These are phyloP conservation scores for Boloria selene DNA, from an alignment of 2,888 invertebrate species.

Conservation along the genomic window DNA sequence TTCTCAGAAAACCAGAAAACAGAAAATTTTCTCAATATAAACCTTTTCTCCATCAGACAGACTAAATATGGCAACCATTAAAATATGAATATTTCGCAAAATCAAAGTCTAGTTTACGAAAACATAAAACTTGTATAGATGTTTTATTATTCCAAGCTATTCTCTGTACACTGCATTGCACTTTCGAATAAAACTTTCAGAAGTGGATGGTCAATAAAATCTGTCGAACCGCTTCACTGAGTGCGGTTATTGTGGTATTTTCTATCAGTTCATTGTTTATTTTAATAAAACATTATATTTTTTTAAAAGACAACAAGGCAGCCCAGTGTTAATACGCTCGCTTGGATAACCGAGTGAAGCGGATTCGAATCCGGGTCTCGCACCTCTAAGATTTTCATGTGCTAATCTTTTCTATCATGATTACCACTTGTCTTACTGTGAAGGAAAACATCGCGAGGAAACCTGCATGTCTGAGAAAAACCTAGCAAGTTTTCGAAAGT, in stretches of 20 bases:
- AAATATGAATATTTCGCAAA: conserved; percentile 21
- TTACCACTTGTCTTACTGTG: too few relatives aligned
- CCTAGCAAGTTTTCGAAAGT: too few relatives aligned
- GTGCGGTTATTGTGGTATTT: conserved; percentile 32
- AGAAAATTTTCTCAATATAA: not conserved
- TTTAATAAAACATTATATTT: not conserved
- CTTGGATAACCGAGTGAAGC: too few relatives aligned
- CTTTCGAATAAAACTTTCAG: conserved; percentile 57
- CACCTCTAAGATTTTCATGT: too few relatives aligned
- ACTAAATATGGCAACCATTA: not conserved
- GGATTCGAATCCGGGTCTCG: too few relatives aligned
- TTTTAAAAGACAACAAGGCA: too few relatives aligned
- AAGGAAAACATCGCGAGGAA: too few relatives aligned
- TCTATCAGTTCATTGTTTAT: conserved; percentile 15
- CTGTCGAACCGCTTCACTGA: conserved; percentile 44
- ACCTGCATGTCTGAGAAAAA: too few relatives aligned
- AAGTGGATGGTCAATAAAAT: conserved; percentile 62
- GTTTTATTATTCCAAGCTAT: conserved; percentile 67
- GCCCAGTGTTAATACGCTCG: too few relatives aligned
- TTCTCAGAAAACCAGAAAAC: not conserved
- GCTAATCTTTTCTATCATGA: too few relatives aligned
- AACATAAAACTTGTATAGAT: conserved; percentile 60
- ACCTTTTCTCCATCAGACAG: not conserved
- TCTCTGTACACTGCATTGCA: conserved; percentile 66
- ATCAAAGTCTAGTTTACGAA: conserved; percentile 43